Conservation (phyloP, 2,113 vertebrate genomes). For the Phrynosoma platyrhinos region DNA sequence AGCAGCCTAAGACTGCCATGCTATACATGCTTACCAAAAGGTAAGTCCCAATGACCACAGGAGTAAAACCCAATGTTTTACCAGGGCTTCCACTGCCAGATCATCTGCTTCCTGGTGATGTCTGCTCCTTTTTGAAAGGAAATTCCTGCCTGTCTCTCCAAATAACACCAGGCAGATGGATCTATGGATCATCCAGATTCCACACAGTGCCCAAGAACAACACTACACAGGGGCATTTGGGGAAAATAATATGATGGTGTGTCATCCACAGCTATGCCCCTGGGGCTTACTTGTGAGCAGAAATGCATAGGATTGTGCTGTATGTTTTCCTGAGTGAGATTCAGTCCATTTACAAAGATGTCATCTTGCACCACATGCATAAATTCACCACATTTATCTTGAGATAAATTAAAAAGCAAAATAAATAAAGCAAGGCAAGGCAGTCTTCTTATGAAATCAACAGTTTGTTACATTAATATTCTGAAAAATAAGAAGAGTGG, state of each 20-base stretch:
- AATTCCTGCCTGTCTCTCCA: neutral
- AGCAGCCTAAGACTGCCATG: neutral
- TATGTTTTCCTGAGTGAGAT: neutral
- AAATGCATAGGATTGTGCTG: neutral
- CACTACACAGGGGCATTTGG: neutral
- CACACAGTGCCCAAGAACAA: neutral
- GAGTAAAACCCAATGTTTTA: neutral
- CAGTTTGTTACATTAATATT: conserved; percentile 45
- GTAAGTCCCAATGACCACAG: neutral
- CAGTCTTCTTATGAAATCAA: conserved; percentile 44
- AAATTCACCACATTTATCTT: no score
- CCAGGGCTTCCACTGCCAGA: neutral
- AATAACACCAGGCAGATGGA: neutral
- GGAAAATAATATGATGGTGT: neutral
- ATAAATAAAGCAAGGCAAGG: conserved; percentile 25
- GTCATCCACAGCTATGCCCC: neutral
- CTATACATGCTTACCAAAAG: neutral
- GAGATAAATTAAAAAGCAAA: conserved; percentile 26
- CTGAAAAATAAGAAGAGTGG: conserved; percentile 56
- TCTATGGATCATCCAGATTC: neutral
- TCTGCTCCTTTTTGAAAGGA: neutral
- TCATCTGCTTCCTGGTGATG: neutral
- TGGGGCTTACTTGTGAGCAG: neutral
- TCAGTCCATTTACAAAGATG: neutral
- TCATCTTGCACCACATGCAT: neutral